Percentiles rank a stretch among this genome's conserved stretches.
Conservation (phyloP, 2,888 invertebrate species). For the Spicauda simplicius region DNA sequence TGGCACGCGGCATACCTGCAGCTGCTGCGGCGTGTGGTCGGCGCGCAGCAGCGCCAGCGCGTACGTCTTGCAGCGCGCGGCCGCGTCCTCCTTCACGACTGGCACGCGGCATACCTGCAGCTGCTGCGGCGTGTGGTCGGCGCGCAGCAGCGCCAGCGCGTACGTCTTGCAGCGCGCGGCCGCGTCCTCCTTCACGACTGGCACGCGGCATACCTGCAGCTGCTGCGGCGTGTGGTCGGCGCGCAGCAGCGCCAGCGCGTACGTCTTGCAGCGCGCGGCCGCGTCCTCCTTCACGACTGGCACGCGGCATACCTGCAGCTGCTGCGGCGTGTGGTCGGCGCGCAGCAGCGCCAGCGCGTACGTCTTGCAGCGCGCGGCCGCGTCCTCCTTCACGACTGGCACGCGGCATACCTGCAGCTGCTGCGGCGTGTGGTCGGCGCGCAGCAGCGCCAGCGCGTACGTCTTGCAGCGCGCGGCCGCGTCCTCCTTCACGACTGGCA, state of each 20-base stretch:
- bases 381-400: constrained; percentile 52
- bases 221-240: constrained; percentile 65
- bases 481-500: constrained; percentile 52
- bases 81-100: constrained; percentile 56
- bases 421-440: constrained; percentile 67
- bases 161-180: constrained; percentile 71
- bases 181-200: constrained; percentile 54
- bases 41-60: constrained; percentile 69
- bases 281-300: constrained; percentile 54
- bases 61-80: constrained; percentile 70
- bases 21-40: constrained; percentile 61
- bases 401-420: constrained; percentile 6
- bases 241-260: constrained; percentile 69
- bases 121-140: constrained; percentile 62
- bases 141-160: constrained; percentile 68
- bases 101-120: constrained; percentile 28
- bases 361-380: constrained; percentile 67
- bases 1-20: constrained; percentile 31
- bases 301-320: constrained; percentile 6
- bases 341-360: constrained; percentile 72
- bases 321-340: constrained; percentile 65
- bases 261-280: constrained; percentile 68
- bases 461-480: constrained; percentile 68
- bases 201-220: constrained; percentile 21
- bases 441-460: constrained; percentile 69